Conservation (phyloP, 2,113 vertebrate species). For the Danio rerio region GRCz12tu NC_133181.1:48427501-48428000, state of each 20-base stretch:
- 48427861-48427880: slow-evolving; percentile 79
- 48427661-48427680: slow-evolving; percentile 70
- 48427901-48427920: slow-evolving; percentile 87
- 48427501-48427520: no score
- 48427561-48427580: no score
- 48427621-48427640: background rate
- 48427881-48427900: slow-evolving; percentile 96
- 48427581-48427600: no score
- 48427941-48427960: slow-evolving; percentile 97
- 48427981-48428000: slow-evolving; percentile 86
- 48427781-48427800: slow-evolving; percentile 69
- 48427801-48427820: slow-evolving; percentile 85
- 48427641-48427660: slow-evolving; percentile 7
- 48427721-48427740: slow-evolving; percentile 90
- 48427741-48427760: slow-evolving; percentile 91
- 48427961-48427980: slow-evolving; percentile 78
- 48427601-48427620: no score
- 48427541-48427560: no score
- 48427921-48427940: slow-evolving; percentile 92
- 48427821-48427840: slow-evolving; percentile 81
- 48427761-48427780: slow-evolving; percentile 89
- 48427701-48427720: slow-evolving; percentile 86
- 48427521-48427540: no score
- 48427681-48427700: slow-evolving; percentile 82
- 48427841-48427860: slow-evolving; percentile 87